Evolutionary conservation across 2,113 vertebrate species (phyloP).

Genomic region (Sander lucioperca): DNA sequence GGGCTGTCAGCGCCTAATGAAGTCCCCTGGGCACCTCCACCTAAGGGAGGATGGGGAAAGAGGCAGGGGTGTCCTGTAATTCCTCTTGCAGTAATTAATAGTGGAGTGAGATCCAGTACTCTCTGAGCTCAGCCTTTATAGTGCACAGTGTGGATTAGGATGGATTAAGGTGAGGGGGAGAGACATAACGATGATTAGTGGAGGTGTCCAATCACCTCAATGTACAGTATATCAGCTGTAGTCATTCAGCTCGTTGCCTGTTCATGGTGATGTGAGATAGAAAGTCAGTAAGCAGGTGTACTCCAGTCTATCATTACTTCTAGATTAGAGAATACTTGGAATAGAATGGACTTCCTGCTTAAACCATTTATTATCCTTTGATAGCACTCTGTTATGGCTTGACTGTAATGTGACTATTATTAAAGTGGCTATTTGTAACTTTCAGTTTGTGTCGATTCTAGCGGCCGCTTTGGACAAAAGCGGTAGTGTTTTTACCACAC

Average conservation of each 20-base stretch:
- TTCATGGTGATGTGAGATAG: background rate
- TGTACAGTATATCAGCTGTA: constrained; percentile 8
- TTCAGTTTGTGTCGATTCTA: too few relatives aligned
- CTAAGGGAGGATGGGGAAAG: constrained; percentile 26
- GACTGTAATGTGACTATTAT: background rate
- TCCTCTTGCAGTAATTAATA: constrained; percentile 57
- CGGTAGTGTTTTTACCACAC: too few relatives aligned
- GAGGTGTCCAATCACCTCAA: constrained; percentile 33
- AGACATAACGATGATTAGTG: constrained; percentile 39
- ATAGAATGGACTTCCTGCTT: background rate
- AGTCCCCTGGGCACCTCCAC: constrained; percentile 38
- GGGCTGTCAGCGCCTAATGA: constrained; percentile 54
- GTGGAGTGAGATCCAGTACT: constrained; percentile 16
- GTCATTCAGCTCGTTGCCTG: constrained; percentile 6
- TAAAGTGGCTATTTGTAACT: too few relatives aligned
- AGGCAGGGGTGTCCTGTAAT: constrained; percentile 45
- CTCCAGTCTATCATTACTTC: background rate
- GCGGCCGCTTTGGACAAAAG: too few relatives aligned
- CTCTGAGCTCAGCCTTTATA: constrained; percentile 40
- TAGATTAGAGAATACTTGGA: background rate
- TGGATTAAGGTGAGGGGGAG: constrained; percentile 28
- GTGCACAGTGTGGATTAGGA: constrained; percentile 38
- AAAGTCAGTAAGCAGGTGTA: background rate
- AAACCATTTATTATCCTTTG: constrained; percentile 5
- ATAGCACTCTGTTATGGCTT: background rate